Base-by-base conservation (phyloP, 2,113 vertebrate genomes). In the Pelusios castaneus region DNA sequence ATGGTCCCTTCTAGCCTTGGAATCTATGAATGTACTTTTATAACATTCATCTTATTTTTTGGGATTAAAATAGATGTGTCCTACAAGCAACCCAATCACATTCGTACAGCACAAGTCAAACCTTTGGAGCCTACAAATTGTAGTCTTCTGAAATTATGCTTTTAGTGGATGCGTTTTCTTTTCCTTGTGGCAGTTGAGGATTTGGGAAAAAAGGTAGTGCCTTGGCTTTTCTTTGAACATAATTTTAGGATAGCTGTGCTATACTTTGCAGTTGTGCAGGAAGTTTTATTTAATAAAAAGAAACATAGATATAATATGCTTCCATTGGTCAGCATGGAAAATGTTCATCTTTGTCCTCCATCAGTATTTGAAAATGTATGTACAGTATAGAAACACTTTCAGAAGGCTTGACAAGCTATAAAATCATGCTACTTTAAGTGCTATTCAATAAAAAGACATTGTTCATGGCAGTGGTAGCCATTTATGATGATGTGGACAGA, bases 11-110 rank as follows among this genome's bases (percentile, higher is more conserved):
- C n/a, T 21, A 29, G 63, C 63, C 17, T 70, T 38, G 63, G 8
- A 70, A 70, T 70, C 63, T 38, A 10, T 70, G n/a, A 22, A 70
- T 70, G 34, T 38, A 22, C 34, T 83, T 86, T 24, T 67, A 27
- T 91, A 63, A 25, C 93, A 90, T 67, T 38, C 14, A 16, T 83
- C 10, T 76, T 49, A 90, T 88, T 95, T 95, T 47, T 94, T 83
- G 38, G 88, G 88, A 34, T 31, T 90, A 63, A 91, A 83, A 43
- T 52, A 89, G 88, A 90, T 38, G 76, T 54, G 22, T 79, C 31
- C 55, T 89, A 52, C 34, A 31, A 93, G 86, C 80, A 80, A 4
- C 54, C 27, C 54, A 86, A 88, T 78, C 1, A 0, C 21, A 19
- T 76, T 56, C 31, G 79, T 76, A 31, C 70, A 85, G 56, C 47